phyloP scores from a whole-genome alignment of 2,113 vertebrate genomes.

The Triplophysa rosa region DNA sequence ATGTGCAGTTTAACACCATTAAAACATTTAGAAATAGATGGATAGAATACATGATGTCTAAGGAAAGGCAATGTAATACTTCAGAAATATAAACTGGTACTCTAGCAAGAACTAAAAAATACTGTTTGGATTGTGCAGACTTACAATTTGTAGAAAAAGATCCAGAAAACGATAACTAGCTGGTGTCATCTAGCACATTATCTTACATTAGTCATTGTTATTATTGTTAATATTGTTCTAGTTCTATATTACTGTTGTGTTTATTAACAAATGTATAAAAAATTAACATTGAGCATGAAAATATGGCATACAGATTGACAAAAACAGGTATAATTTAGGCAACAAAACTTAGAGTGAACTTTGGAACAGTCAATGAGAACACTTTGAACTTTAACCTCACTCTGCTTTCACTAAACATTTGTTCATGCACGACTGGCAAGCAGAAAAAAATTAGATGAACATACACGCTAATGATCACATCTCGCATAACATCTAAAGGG shows the following conservation, averaged over 20 bases:
- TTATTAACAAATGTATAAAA: background rate
- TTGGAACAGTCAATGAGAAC: conserved; percentile 38
- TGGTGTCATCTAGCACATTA: no score
- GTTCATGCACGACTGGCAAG: conserved; percentile 61
- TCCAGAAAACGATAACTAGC: background rate
- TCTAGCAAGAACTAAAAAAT: background rate
- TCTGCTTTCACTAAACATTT: conserved; percentile 49
- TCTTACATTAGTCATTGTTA: background rate
- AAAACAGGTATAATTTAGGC: background rate
- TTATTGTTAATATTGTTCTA: background rate
- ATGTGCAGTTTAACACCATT: conserved; percentile 37
- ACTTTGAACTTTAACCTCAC: conserved; percentile 21
- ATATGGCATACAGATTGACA: conserved; percentile 4
- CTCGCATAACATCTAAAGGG: background rate
- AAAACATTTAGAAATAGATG: conserved; percentile 22
- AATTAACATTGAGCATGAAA: background rate
- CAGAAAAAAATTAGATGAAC: conserved; percentile 54
- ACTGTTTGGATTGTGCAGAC: background rate
- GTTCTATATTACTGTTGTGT: background rate
- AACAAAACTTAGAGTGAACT: conserved; percentile 26
- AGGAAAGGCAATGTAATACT: background rate
- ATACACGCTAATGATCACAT: background rate
- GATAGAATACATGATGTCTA: conserved; percentile 23
- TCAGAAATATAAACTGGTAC: background rate
- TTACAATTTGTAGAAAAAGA: background rate